Conservation (phyloP, 2,888 invertebrate species). For the Hipparchia sbordonii region DNA sequence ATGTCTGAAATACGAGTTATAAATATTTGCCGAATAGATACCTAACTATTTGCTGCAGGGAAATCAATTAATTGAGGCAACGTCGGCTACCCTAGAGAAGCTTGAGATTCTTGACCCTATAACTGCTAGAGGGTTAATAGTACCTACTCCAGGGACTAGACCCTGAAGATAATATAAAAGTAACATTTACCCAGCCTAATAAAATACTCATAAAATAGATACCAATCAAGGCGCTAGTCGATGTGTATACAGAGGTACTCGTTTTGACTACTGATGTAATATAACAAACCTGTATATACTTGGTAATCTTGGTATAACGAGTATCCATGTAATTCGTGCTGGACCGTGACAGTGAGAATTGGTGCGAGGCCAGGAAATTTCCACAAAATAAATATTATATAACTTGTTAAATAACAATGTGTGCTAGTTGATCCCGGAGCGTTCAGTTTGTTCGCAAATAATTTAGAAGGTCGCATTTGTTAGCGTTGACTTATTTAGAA, state of each 20-base stretch:
- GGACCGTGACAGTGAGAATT: slow-evolving; percentile 32
- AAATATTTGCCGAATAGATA: too few relatives aligned
- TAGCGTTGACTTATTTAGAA: slow-evolving; percentile 24
- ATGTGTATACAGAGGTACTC: background rate
- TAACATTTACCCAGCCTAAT: too few relatives aligned
- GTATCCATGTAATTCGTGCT: background rate
- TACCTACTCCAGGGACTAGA: too few relatives aligned
- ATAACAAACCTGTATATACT: background rate
- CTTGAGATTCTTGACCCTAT: too few relatives aligned
- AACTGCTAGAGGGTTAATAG: too few relatives aligned
- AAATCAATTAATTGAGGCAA: too few relatives aligned
- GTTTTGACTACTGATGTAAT: background rate
- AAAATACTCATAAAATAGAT: background rate
- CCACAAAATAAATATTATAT: slow-evolving; percentile 30
- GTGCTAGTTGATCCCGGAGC: slow-evolving; percentile 33
- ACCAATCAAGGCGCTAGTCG: background rate
- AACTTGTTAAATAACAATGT: slow-evolving; percentile 29
- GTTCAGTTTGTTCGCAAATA: slow-evolving; percentile 35
- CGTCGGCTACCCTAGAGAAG: too few relatives aligned
- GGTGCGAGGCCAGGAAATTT: slow-evolving; percentile 29
- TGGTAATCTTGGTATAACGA: background rate
- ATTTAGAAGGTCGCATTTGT: slow-evolving; percentile 33
- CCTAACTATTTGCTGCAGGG: too few relatives aligned
- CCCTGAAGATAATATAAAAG: too few relatives aligned
- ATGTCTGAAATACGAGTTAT: too few relatives aligned